Base-by-base conservation (phyloP, 2,113 vertebrate genomes). In the Paradoxurus hermaphroditus region DNA sequence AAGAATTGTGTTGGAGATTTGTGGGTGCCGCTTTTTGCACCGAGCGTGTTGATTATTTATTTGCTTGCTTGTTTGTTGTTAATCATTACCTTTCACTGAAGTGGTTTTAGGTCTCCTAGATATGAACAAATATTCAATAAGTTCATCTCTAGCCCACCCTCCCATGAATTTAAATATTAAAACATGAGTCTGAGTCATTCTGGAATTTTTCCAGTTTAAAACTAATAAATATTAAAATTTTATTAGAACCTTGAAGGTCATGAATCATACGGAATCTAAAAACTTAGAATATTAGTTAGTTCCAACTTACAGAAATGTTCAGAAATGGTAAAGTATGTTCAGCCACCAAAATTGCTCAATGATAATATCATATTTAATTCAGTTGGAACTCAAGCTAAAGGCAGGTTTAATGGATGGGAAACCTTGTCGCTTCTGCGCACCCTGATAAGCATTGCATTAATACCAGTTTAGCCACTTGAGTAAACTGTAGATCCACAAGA, bases 361-460 rank as follows among this genome's bases (percentile, higher is more conserved):
- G 75, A 91, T 88, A 81, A 65, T 63, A 62, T 31, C n/a, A 77
- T 94, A 19, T 89, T 86, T 95, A 94, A 86, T 90, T 96, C 29
- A 94, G 39, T 36, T 89, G 25, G 31, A 94, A 86, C 93, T 93
- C 56, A 95, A 86, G 39, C 36, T 94, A 95, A 79, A 91, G 82
- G 21, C 41, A 88, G 21, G 31, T 91, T 95, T 94, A 88, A 44
- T 86, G 86, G 82, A 59, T 96, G 63, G 39, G 36, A 91, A 77
- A 88, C 62, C 41, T 63, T 84, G 39, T 59, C 81, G 79, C 86
- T 70, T 92, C 73, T 97, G 78, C 10, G 2, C 46, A 44, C 23
- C 3, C 62, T n/a, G 44, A 93, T 96, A 90, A 97, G 70, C 62
- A 15, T 68, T 90, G 1, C 68, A 29, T 79, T 86, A 75, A 87